These are phyloP conservation scores for Sesamia inferens DNA, from an alignment of 2,888 invertebrate species.

Conservation along the genomic window DNA sequence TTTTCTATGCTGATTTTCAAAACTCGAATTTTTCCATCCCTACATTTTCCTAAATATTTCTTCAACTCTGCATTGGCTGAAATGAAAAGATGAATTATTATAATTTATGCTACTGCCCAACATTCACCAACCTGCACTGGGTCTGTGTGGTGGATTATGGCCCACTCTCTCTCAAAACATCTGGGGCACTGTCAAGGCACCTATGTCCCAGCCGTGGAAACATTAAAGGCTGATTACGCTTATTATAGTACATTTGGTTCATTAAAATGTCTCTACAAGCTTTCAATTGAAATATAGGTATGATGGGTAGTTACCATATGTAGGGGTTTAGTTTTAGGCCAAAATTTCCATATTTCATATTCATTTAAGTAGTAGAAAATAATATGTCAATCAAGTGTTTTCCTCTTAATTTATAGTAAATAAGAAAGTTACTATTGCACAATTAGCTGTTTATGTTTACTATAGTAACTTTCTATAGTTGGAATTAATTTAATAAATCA, in stretches of 20 bases:
- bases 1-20: slow-evolving; percentile 96
- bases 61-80: slow-evolving; percentile 95
- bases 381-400: not conserved
- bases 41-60: slow-evolving; percentile 95
- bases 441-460: not conserved
- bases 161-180: not conserved
- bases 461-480: slow-evolving; percentile 6
- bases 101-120: too few relatives aligned
- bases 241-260: not conserved
- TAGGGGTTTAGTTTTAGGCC: not conserved
- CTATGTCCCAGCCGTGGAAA: not conserved
- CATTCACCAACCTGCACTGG: not conserved
- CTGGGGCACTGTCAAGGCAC: too few relatives aligned
- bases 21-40: slow-evolving; percentile 94
- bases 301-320: too few relatives aligned
- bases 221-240: not conserved
- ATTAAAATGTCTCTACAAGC: not conserved
- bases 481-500: slow-evolving; percentile 12
- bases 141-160: not conserved
- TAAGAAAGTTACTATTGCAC: not conserved
- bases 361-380: not conserved
- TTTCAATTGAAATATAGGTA: too few relatives aligned
- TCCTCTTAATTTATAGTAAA: not conserved
- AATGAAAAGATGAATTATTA: slow-evolving; percentile 68
- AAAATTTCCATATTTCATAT: not conserved